Base-by-base conservation (phyloP, 1,140 invertebrate species). In the Catajapyx aquilonaris region DNA sequence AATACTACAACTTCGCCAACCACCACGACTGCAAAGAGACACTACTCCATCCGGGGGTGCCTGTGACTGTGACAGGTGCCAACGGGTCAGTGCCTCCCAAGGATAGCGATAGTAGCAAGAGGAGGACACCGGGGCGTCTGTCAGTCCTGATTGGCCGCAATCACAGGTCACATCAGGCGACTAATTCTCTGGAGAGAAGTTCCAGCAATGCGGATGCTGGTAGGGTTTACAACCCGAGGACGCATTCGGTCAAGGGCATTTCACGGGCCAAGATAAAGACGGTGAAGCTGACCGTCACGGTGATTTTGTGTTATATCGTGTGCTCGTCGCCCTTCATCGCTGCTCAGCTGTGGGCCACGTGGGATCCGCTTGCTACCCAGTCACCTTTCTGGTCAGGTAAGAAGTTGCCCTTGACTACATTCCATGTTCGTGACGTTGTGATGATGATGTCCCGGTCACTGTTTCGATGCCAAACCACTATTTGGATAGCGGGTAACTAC, bases 211-310 rank as follows among this genome's bases (percentile, higher is more conserved):
- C n/a, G n/a, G n/a, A n/a, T n/a, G 33, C 15, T 4, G n/a, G 18
- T 4, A 11, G 33, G 20, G 20, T 11, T 13, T 35, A 44, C 13
- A 43, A 46, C 39, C 46, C 47, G 23, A 41, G 38, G 0, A 37
- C 38, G 4, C 43, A 42, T 28, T 44, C 46, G 2, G 40, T 52
- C 16, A 44, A 44, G 32, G 51, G 67, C 16, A 70, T 76, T 39
- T 71, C 68, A 11, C 56, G 71, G 33, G 73, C 73, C 10, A 77
- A 77, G 54, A 69, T 81, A 41, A 77, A 77, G 51, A 81, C 78
- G 0, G 62, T 83, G 2, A 77, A 76, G 44, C 67, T 83, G 45
- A 83, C 77, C 1, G 54, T 83, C 16, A 69, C 70, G 0, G 77
- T 83, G 16, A 70, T 83, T 37, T 60, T 57, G 28, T 71, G 77